Percentiles rank a stretch among this genome's conserved stretches.
These are phyloP conservation scores for Drosophila parabipectinata DNA, from an alignment of 1,140 invertebrate genomes.

Conservation along the genomic window DNA sequence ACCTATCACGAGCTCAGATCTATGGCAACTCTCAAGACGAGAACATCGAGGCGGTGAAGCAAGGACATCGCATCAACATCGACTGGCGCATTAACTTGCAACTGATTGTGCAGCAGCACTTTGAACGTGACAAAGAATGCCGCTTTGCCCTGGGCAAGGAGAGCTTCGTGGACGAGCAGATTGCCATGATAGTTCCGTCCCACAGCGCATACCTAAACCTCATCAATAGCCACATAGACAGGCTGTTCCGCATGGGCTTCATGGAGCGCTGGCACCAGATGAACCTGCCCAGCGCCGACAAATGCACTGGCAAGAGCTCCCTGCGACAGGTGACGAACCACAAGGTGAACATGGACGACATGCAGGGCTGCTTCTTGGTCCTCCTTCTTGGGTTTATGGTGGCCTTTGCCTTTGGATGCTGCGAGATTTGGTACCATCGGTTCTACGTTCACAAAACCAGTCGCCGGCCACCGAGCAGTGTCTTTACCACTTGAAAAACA, in stretches of 20 bases:
- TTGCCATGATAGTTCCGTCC: conserved; percentile 89
- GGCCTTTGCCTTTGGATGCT: conserved; percentile 45
- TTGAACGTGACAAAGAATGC: conserved; percentile 77
- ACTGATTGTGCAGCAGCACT: conserved; percentile 83
- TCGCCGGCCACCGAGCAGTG: conserved; percentile 12
- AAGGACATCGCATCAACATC: conserved; percentile 89
- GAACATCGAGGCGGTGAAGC: conserved; percentile 87
- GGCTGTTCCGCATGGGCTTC: conserved; percentile 93
- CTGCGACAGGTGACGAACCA: conserved; percentile 90
- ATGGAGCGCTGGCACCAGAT: conserved; percentile 92
- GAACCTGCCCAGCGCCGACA: conserved; percentile 91
- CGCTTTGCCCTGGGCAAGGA: conserved; percentile 85
- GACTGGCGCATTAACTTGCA: conserved; percentile 91
- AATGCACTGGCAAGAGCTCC: conserved; percentile 87
- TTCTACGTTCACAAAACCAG: conserved; percentile 25
- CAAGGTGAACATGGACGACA: conserved; percentile 93
- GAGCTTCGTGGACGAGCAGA: conserved; percentile 91
- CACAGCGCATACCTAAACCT: conserved; percentile 90
- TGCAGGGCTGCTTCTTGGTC: conserved; percentile 90
- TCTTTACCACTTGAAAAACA: conserved; percentile 42
- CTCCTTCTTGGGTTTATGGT: conserved; percentile 63
- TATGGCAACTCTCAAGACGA: conserved; percentile 84
- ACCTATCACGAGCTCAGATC: conserved; percentile 83
- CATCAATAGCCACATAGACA: conserved; percentile 88
- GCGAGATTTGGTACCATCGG: conserved; percentile 66